Evolutionary conservation across 2,888 invertebrate species (phyloP).

Genomic region (Elysia crispata): DNA sequence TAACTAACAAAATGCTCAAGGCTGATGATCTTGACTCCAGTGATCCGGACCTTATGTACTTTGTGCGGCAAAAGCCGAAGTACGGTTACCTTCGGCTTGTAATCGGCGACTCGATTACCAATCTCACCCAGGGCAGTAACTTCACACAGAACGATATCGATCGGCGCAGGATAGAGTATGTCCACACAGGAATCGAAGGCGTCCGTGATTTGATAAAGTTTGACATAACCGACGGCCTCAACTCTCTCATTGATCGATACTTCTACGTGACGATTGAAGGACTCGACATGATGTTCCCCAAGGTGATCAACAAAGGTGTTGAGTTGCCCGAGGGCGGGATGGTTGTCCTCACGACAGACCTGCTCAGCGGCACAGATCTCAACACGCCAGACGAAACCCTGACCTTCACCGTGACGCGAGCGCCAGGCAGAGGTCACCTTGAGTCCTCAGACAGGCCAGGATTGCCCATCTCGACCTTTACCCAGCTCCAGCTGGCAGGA

Average conservation of each 20-base stretch:
- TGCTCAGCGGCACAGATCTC: conserved; percentile 74
- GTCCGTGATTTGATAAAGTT: conserved; percentile 76
- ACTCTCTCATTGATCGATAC: conserved; percentile 74
- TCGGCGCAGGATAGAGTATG: conserved; percentile 68
- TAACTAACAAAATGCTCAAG: conserved; percentile 70
- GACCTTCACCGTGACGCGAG: conserved; percentile 73
- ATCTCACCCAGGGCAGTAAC: conserved; percentile 72
- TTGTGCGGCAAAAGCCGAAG: conserved; percentile 71
- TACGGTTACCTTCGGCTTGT: conserved; percentile 70
- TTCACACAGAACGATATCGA: conserved; percentile 77
- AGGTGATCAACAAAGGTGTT: conserved; percentile 74
- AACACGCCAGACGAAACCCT: conserved; percentile 73
- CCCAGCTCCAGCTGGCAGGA: conserved; percentile 75
- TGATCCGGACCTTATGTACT: conserved; percentile 71
- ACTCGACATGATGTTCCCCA: conserved; percentile 73
- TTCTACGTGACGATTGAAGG: conserved; percentile 76
- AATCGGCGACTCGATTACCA: conserved; percentile 54
- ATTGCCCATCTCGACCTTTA: conserved; percentile 72
- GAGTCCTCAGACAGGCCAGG: conserved; percentile 71
- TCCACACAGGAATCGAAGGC: conserved; percentile 72
- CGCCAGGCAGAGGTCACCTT: conserved; percentile 73
- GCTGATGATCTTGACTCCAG: conserved; percentile 76
- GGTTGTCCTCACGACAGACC: conserved; percentile 72
- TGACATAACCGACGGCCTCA: conserved; percentile 76
- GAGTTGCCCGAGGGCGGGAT: conserved; percentile 75